Evolutionary conservation across 2,113 vertebrate genomes (phyloP), one percentile per base, ranked within the genome.

Genomic region (Periophthalmus modestus): DNA sequence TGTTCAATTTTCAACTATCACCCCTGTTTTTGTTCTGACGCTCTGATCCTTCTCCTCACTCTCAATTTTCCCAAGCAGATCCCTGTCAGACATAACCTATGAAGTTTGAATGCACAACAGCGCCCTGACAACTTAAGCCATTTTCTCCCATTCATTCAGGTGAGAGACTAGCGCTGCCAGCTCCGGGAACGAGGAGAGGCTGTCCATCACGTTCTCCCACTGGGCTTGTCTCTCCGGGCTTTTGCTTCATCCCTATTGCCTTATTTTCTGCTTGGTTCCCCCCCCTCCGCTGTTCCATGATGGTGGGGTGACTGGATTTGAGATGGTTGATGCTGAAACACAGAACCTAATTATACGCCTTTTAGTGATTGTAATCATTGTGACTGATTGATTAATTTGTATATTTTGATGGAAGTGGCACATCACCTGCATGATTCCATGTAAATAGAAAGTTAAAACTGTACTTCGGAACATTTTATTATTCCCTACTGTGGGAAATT

Each of bases 61-160:
- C 54, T 50, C 58, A 63, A 68, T 73, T 71, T 63, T 75, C 13
- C 33, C 43, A 1, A 13, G 70, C 24, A 78, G 73, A 33, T 59
- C 63, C 65, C 66, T 72, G 71, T 75, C 83, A 80, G 80, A 66
- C 66, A 24, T 59, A 4, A 33, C 66, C 70, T 80, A 50, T 65
- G 57, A 71, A 62, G 36, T 62, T 75, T 28, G 47, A 70, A 75
- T 74, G 61, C 70, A 55, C 47, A 54, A 73, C 70, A 82, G 47
- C 36, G 0, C 16, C 58, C 73, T 80, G 81, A 77, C 87, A 78
- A 69, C 72, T 75, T 78, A 23, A 79, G 69, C 73, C 80, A 11
- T 82, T 67, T 84, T 72, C 80, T 78, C 59, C 34, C 24, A 79
- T 61, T 75, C 55, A 75, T 77, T 76, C 58, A 83, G 83, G 62